These are phyloP conservation scores for Odobenus rosmarus DNA, from an alignment of 2,113 vertebrate genomes.

Conservation along the genomic window DNA sequence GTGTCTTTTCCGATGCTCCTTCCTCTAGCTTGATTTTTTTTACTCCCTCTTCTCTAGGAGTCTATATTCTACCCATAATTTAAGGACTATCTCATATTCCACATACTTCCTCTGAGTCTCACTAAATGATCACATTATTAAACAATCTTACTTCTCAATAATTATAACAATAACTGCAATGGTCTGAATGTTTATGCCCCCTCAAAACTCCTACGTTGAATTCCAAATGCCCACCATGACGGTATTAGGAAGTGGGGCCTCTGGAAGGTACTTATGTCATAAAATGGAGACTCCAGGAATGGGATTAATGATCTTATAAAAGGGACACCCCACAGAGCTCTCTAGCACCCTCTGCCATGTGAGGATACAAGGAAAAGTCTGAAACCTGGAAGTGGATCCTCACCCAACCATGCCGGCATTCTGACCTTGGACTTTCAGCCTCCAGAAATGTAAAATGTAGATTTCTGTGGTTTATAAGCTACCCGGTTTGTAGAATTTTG, in stretches of 20 bases:
- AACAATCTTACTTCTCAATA: background rate
- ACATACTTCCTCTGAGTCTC: background rate
- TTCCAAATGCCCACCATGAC: background rate
- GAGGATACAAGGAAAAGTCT: background rate
- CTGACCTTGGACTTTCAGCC: background rate
- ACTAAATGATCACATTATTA: background rate
- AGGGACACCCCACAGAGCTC: background rate
- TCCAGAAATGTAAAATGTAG: background rate
- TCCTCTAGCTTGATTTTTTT: background rate
- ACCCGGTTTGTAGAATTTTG: background rate
- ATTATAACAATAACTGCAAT: background rate
- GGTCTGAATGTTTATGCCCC: background rate
- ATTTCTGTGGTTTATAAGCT: background rate
- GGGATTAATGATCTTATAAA: background rate
- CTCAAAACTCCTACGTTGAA: background rate
- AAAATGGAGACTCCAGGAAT: background rate
- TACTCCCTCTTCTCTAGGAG: background rate
- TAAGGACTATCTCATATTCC: background rate
- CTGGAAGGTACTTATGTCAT: background rate
- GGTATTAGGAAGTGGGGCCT: background rate
- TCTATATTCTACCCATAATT: background rate
- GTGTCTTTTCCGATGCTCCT: background rate
- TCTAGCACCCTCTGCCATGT: background rate
- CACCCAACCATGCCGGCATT: background rate
- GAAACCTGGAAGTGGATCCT: background rate